Evolutionary conservation across 2,113 vertebrate genomes (phyloP).

Genomic region (Alaudala cheleensis): DNA sequence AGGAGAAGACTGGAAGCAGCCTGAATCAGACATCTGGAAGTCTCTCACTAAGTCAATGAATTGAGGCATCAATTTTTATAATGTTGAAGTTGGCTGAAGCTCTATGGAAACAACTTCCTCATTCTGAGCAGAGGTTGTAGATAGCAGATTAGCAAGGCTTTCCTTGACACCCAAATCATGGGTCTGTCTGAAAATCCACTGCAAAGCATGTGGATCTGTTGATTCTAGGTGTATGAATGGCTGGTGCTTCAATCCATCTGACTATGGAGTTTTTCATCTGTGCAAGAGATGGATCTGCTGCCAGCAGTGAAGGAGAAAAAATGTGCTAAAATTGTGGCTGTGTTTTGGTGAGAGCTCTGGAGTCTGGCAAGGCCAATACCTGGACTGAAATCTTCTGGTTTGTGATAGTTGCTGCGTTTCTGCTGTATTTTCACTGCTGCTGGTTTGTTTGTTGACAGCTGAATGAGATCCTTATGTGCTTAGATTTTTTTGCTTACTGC

Average conservation of each 20-base stretch:
- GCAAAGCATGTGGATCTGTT: not conserved
- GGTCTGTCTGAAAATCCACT: not conserved
- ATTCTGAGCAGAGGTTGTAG: not conserved
- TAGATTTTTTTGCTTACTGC: not conserved
- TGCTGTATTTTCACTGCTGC: not conserved
- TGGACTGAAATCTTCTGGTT: not conserved
- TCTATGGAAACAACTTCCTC: not conserved
- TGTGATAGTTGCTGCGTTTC: not conserved
- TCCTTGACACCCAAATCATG: not conserved
- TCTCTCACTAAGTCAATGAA: not conserved
- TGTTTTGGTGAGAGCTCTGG: not conserved
- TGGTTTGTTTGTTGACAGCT: not conserved
- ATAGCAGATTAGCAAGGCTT: not conserved
- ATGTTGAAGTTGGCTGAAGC: not conserved
- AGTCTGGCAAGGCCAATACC: not conserved
- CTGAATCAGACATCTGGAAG: conserved; percentile 71
- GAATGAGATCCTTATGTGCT: not conserved
- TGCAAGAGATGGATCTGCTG: not conserved
- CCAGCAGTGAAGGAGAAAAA: not conserved
- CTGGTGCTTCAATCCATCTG: not conserved
- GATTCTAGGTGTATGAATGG: not conserved
- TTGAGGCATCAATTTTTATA: not conserved
- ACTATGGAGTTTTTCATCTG: not conserved
- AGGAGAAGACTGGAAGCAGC: conserved; percentile 72
- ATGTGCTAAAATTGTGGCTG: not conserved